A percentile compares a stretch with the other conserved stretches of the same genome.
These are phyloP conservation scores for Stenolophus ochropezus DNA, from an alignment of 2,888 invertebrate species.

Conservation along the genomic window DNA sequence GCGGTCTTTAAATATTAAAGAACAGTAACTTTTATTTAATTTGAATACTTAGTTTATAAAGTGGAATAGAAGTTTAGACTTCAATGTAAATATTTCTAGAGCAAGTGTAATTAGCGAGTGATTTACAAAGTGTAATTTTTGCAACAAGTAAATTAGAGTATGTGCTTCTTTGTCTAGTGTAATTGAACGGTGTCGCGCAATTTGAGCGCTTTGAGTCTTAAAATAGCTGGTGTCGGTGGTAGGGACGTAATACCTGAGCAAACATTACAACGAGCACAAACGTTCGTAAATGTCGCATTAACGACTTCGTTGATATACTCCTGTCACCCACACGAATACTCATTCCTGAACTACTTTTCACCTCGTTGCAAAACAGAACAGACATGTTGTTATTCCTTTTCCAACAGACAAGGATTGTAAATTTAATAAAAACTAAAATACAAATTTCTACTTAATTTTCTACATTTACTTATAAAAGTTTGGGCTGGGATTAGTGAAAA, in stretches of 20 bases:
- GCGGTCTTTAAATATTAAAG: no score
- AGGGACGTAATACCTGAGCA: conserved; percentile 23
- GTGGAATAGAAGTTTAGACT: no score
- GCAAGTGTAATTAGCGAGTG: neutral
- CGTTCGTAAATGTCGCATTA: conserved; percentile 33
- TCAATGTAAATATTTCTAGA: no score
- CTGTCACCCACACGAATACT: neutral
- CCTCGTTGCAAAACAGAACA: neutral
- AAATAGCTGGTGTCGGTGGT: conserved; percentile 8
- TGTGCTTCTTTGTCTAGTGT: neutral
- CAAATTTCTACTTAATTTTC: no score
- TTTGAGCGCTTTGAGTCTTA: conserved; percentile 15
- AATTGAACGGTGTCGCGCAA: conserved; percentile 3
- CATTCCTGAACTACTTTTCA: neutral
- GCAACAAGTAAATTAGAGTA: neutral
- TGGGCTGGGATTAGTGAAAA: no score
- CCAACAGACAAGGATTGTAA: no score
- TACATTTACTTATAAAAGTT: no score
- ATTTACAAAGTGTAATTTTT: neutral
- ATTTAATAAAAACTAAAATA: no score
- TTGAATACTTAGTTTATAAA: no score
- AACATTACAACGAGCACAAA: conserved; percentile 17
- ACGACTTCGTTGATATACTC: conserved; percentile 21
- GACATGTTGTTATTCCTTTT: no score
- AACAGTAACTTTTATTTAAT: no score